Base-by-base conservation (phyloP, 1,140 invertebrate species). In the Macrosteles quadrilineatus region DNA sequence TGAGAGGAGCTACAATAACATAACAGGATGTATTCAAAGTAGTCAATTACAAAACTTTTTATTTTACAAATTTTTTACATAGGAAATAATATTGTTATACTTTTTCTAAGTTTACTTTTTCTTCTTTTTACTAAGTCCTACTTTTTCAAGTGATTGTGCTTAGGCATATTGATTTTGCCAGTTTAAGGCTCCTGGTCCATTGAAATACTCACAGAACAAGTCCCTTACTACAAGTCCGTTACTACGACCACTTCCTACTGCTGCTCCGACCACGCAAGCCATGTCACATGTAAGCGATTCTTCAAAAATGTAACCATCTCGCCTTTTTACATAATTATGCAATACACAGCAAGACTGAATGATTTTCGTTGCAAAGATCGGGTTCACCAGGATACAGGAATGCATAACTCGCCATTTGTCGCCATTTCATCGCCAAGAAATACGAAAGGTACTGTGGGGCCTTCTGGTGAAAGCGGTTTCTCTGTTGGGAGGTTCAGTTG, bases 321-420 rank as follows among this genome's bases (percentile, higher is more conserved):
- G 21, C 9, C 27, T 27, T 12, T 19, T 11, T 6, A 62, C 57
- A 29, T 6, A 62, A 29, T 62, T 27, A 27, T 23, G 57, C 27
- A 62, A 62, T 6, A 62, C 27, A 30, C 57, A 62, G 19, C 57
- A 62, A 14, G 21, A 23, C 27, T 30, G 9, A 12, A 62, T 19
- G 19, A 62, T 29, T 23, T 11, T 62, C 6, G 19, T 19, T 6
- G 57, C 57, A 62, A 62, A 62, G 9, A 40, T 32, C 4, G 63
- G 63, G 40, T 30, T 32, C 9, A 66, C 23, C 11, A 21, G 11
- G 19, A 78, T 32, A 30, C 73, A 71, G 4, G 69, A 65, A 66
- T 77, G 77, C 27, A 78, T 73, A 63, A 79, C 75, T 11, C 74
- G 71, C 76, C 76, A 78, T 71, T 78, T 77, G 36, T 75, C 76